Percentiles rank a stretch among this genome's conserved stretches.
These are phyloP conservation scores for Gopherus evgoodei DNA, from an alignment of 2,113 vertebrate species.

Conservation along the genomic window DNA sequence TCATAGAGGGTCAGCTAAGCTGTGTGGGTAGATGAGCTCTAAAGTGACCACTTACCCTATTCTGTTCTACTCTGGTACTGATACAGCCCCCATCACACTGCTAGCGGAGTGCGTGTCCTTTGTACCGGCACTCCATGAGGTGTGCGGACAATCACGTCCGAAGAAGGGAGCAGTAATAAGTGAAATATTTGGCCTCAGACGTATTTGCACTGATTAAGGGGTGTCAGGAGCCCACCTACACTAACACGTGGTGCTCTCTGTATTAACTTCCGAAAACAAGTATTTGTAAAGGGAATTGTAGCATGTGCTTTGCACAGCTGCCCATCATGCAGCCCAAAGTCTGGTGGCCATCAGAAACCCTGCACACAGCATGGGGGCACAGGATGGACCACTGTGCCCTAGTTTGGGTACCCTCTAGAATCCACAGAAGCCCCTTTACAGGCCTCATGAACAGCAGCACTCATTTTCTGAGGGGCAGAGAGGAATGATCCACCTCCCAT, in stretches of 20 bases:
- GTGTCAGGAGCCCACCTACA: background rate
- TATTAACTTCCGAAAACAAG: background rate
- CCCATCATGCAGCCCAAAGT: background rate
- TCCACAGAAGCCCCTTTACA: background rate
- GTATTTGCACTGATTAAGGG: background rate
- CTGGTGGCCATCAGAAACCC: conserved; percentile 2
- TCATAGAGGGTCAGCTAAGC: background rate
- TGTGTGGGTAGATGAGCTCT: background rate
- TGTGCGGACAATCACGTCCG: background rate
- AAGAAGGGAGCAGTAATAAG: background rate
- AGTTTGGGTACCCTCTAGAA: background rate
- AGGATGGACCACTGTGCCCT: background rate
- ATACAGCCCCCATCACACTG: background rate
- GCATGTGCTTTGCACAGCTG: background rate
- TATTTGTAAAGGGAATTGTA: background rate
- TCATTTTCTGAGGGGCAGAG: background rate
- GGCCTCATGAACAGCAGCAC: background rate
- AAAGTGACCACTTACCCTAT: background rate
- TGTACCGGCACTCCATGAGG: background rate
- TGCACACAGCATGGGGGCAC: background rate
- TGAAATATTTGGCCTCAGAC: background rate
- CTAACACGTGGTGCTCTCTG: background rate
- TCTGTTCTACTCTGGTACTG: background rate
- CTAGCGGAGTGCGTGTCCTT: background rate
- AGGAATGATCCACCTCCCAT: background rate